A percentile compares a stretch with the other conserved stretches of the same genome.
These are phyloP conservation scores for Phortica okadai DNA, from an alignment of 2,888 invertebrate species.

Conservation along the genomic window DNA sequence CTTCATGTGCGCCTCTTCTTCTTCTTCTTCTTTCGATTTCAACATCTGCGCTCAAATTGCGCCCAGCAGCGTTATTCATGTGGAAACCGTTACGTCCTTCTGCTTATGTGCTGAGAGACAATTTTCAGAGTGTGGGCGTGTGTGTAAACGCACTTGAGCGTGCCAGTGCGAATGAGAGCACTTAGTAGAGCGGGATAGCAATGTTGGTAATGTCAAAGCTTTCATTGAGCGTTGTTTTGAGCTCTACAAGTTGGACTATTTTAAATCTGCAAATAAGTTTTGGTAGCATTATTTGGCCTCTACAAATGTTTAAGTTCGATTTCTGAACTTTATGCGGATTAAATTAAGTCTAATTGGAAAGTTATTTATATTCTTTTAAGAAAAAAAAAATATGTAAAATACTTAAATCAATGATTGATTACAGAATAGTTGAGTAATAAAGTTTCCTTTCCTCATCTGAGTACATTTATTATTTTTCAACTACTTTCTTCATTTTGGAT, in stretches of 20 bases:
- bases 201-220: conserved; percentile 12
- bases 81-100: conserved; percentile 73
- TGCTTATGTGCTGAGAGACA: conserved; percentile 11
- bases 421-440: too few relatives aligned
- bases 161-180: background rate
- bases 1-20: background rate
- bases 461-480: too few relatives aligned
- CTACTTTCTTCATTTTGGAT: too few relatives aligned
- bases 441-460: too few relatives aligned
- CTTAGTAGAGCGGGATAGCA: background rate
- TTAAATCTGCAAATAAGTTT: background rate
- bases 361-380: too few relatives aligned
- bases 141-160: background rate
- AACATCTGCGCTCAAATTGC: conserved; percentile 4
- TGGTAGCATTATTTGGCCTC: background rate
- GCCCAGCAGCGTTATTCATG: conserved; percentile 52
- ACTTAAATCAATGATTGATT: too few relatives aligned
- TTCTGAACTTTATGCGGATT: too few relatives aligned
- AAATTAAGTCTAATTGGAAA: too few relatives aligned
- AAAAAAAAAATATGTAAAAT: too few relatives aligned
- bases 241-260: background rate
- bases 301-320: background rate
- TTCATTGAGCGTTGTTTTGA: background rate
- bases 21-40: background rate
- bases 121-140: conserved; percentile 6